Evolutionary conservation across 2,888 invertebrate genomes (phyloP), one percentile per base, ranked within the genome.

Genomic region (Ernsta delagoae): DNA sequence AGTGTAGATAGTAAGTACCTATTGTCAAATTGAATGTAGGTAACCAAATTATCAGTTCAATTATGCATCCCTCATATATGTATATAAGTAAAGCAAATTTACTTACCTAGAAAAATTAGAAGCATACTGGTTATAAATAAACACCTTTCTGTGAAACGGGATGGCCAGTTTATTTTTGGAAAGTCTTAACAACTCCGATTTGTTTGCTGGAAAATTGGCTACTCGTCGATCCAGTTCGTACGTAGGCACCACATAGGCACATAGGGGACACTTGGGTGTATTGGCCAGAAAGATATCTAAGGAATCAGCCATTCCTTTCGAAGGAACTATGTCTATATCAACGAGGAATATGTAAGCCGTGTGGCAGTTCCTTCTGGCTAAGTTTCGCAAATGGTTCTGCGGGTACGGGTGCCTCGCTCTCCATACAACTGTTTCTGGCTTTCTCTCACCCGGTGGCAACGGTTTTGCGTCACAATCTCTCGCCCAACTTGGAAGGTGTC

Each of bases 121-220:
- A 5, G 98, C 98, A 81, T 95, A 98, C 86, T 98, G 98, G 85
- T 98, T 98, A 85, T 97, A 97, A 78, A 98, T 97, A 86, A 98
- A 98, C 71, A 98, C 97, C 88, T 97, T 97, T 79, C 97, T 96
- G 85, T 98, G 98, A 83, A 98, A 98, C 0, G 98, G 98, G 84
- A 98, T 94, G 0, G 98, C 98, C 61, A 97, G 88, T 64, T 97
- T 97, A 79, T 96, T 96, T 78, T 94, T 95, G 0, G 97, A 96
- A 72, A 98, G 88, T 66, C 97, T 91, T 65, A 98, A 89, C 70
- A 98, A 88, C 77, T 97, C 97, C 24, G 95, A 95, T 87, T 98
- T 98, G 80, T 96, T 97, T n/a, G 93, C 88, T 0, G 98, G 98
- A 82, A 97, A 97, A 60, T 94, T 94, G 0, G 88, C 89, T 0